Percentiles rank a stretch among this genome's conserved stretches.
Evolutionary conservation across 1,140 invertebrate species (phyloP).

Genomic region (Phortica variegata): DNA sequence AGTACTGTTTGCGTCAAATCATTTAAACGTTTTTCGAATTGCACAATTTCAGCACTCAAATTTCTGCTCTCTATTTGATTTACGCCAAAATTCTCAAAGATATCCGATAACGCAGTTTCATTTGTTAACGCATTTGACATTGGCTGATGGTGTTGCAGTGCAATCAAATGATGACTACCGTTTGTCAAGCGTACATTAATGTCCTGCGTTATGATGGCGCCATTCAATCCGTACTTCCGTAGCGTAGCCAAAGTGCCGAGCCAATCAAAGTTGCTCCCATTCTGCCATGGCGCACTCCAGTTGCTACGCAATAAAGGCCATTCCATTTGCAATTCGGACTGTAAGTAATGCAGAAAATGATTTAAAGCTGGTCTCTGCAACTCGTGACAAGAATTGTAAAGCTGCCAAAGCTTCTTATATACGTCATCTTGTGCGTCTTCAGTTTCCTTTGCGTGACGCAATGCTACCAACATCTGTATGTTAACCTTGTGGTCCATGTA

Average conservation of each 20-base stretch:
- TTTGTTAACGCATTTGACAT: background rate
- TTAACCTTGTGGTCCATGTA: conserved; percentile 35
- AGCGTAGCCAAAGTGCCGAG: conserved; percentile 20
- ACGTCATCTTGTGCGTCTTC: conserved; percentile 3
- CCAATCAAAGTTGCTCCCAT: conserved; percentile 33
- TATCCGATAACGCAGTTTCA: conserved; percentile 9
- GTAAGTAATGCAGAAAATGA: conserved; percentile 15
- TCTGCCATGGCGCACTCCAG: conserved; percentile 24
- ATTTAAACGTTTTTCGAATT: conserved; percentile 20
- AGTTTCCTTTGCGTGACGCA: conserved; percentile 4
- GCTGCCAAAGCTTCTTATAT: conserved; percentile 17
- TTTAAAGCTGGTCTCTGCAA: conserved; percentile 19
- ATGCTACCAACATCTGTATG: conserved; percentile 13
- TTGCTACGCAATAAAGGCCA: conserved; percentile 33
- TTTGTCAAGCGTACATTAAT: conserved; percentile 28
- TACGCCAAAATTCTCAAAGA: conserved; percentile 32
- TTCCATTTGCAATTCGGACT: conserved; percentile 21
- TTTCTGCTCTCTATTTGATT: conserved; percentile 13
- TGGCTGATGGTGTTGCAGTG: conserved; percentile 15
- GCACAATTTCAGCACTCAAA: conserved; percentile 21
- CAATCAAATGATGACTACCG: conserved; percentile 26
- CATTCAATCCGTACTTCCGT: conserved; percentile 28
- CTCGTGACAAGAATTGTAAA: conserved; percentile 21
- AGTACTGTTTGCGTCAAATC: conserved; percentile 11
- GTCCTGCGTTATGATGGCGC: conserved; percentile 26